A percentile compares a stretch with the other conserved stretches of the same genome.
Evolutionary conservation across 2,888 invertebrate genomes (phyloP).

Genomic region (Idaea aversata): DNA sequence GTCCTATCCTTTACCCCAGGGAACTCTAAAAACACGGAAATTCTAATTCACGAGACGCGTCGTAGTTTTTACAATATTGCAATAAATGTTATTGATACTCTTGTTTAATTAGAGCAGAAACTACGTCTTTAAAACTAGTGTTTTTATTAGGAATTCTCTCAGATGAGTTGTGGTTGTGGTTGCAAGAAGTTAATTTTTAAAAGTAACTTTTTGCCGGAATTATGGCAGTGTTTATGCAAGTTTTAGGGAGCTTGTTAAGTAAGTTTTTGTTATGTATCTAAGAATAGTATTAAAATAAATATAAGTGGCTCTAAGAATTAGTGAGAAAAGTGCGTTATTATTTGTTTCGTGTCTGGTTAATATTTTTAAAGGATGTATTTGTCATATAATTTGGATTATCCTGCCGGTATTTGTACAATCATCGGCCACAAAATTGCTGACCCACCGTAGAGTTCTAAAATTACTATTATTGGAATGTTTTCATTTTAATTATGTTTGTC

Average conservation of each 20-base stretch:
- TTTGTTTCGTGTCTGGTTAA: background rate
- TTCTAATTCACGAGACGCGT: background rate
- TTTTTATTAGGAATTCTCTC: background rate
- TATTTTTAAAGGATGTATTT: too few relatives aligned
- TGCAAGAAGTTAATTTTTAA: background rate
- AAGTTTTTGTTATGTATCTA: background rate
- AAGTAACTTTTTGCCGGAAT: background rate
- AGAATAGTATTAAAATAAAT: background rate
- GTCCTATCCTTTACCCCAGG: background rate
- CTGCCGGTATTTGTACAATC: too few relatives aligned
- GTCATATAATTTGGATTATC: too few relatives aligned
- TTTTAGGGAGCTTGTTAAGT: background rate
- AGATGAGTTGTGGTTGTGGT: background rate
- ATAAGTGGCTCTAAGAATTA: background rate
- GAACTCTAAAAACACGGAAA: background rate
- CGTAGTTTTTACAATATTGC: background rate
- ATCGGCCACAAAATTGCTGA: too few relatives aligned
- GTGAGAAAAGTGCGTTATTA: background rate
- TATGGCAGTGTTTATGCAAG: background rate
- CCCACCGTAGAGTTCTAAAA: too few relatives aligned
- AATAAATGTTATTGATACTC: background rate
- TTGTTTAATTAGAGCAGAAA: slow-evolving; percentile 4
- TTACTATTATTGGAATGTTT: too few relatives aligned
- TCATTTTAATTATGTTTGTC: too few relatives aligned
- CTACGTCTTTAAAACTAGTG: slow-evolving; percentile 2